Evolutionary conservation across 2,888 invertebrate species (phyloP).

Genomic region (Stenodema calcarata): DNA sequence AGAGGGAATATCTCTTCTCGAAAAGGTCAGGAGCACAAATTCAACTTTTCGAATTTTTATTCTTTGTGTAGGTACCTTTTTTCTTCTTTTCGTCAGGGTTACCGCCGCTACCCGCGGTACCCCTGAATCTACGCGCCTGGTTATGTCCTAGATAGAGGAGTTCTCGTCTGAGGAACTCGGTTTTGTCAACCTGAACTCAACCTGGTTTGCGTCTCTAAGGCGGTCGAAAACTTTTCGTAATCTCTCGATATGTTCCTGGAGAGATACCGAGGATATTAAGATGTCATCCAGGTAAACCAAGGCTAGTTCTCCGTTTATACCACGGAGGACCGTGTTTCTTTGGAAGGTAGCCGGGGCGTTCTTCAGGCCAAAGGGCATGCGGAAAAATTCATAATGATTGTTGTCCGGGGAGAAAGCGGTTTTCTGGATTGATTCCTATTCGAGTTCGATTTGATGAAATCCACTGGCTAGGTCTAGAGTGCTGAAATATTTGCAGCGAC

Average conservation of each 20-base stretch:
- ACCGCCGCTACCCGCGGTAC: no score
- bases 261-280: no score
- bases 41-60: no score
- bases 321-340: slow-evolving; percentile 31
- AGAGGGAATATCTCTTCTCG: no score
- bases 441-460: background rate
- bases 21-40: no score
- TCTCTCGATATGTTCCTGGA: slow-evolving; percentile 30
- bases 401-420: slow-evolving; percentile 41
- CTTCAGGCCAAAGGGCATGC: slow-evolving; percentile 47
- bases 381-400: slow-evolving; percentile 42
- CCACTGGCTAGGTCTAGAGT: background rate
- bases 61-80: no score
- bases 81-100: no score
- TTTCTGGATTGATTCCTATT: background rate
- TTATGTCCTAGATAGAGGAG: slow-evolving; percentile 6
- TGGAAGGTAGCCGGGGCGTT: slow-evolving; percentile 42
- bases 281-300: slow-evolving; percentile 47
- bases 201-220: slow-evolving; percentile 5
- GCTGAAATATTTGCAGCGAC: background rate
- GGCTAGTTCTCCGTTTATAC: slow-evolving; percentile 50
- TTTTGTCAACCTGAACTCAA: no score
- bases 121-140: no score
- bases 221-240: background rate
- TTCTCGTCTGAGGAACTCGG: slow-evolving; percentile 44